Base-by-base conservation (phyloP, 30 jellyfish, hydroid and myxozoan genomes). In the Phacellophora camtschatica region DNA sequence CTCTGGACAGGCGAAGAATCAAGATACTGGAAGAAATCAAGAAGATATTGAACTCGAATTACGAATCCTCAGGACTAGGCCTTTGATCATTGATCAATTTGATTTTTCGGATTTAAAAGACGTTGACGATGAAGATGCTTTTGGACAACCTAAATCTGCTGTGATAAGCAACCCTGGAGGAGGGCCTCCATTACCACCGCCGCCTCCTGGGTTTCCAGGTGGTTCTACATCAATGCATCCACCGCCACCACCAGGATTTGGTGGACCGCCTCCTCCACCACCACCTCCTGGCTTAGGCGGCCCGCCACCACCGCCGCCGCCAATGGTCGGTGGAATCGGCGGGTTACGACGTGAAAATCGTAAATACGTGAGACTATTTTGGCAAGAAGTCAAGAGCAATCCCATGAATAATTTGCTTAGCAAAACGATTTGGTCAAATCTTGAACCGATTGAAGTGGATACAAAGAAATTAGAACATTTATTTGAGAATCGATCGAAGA, bases 391-490 rank as follows among this genome's bases (percentile, higher is more conserved):
- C 43, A 87, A 77, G 74, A 74, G 66, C 34, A 25, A 41, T n/a
- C 87, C 96, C 3, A 41, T 85, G 16, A 41, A 79, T 31, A 78
- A 68, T 54, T 81, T 82, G 10, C 66, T 81, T 27, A 88, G 69
- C 22, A 94, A 94, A 53, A 84, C 99, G 4, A 94, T 94, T 25
- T 94, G 99, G 99, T 66, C 88, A 5, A 49, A 65, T 6, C 62
- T 94, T 36, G 95, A 88, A 10, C 67, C 96, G 3, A 89, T 88
- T 45, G 99, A 94, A 30, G 97, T 94, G 15, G 99, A 94, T 56
- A 94, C 96, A 5, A 94, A 94, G 66, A 87, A 94, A 92, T 85
- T 94, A 41, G 99, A 94, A 42, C 99, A 94, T 83, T 54, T 94
- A 71, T 94, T 94, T 71, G 99, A 94, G 62, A 94, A 88, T 69